These are phyloP conservation scores for Drosophila meridionalis DNA, from an alignment of 2,888 invertebrate species.

Conservation along the genomic window DNA sequence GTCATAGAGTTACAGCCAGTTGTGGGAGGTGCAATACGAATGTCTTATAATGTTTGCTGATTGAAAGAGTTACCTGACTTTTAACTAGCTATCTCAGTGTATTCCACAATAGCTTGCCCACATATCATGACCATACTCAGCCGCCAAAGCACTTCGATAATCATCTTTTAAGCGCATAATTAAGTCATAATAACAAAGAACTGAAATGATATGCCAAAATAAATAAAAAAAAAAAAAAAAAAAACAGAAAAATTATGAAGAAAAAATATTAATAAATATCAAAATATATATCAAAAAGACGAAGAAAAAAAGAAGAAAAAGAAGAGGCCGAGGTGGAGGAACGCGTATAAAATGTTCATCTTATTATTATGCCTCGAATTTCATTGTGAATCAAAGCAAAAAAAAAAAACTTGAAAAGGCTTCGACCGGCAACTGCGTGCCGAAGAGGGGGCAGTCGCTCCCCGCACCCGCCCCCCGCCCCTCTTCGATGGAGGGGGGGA, in stretches of 20 bases:
- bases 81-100: conserved; percentile 3
- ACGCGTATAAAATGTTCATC: conserved; percentile 72
- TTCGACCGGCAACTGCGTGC: conserved; percentile 61
- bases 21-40: background rate
- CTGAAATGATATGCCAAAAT: conserved; percentile 56
- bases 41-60: background rate
- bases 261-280: conserved; percentile 26
- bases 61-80: background rate
- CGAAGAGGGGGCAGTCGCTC: conserved; percentile 17
- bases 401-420: conserved; percentile 60
- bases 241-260: conserved; percentile 24
- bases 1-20: background rate
- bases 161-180: conserved; percentile 74
- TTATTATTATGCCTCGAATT: conserved; percentile 71
- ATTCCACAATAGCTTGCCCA: background rate
- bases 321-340: conserved; percentile 6
- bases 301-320: conserved; percentile 15
- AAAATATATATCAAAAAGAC: conserved; percentile 9
- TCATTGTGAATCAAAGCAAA: conserved; percentile 73
- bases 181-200: conserved; percentile 74
- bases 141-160: conserved; percentile 42
- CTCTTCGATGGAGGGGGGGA: conserved; percentile 7
- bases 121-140: conserved; percentile 43
- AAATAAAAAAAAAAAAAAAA: conserved; percentile 31
- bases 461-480: background rate